A percentile compares a stretch with the other conserved stretches of the same genome.
Evolutionary conservation across 2,888 invertebrate genomes (phyloP).

Genomic region (Polymixis flavicincta): DNA sequence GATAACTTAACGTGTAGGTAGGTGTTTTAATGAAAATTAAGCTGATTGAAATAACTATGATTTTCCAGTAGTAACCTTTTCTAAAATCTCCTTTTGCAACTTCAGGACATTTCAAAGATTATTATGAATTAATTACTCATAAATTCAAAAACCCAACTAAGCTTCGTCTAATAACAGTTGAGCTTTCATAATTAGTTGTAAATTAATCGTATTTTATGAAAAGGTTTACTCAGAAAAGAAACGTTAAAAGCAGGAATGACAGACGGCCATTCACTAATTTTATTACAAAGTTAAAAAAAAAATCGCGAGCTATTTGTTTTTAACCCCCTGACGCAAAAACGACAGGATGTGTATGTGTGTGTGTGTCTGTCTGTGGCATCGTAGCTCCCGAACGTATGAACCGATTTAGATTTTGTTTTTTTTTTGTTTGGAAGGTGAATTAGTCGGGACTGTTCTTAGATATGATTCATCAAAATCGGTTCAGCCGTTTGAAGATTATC

Average conservation of each 20-base stretch:
- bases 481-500: no score
- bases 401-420: no score
- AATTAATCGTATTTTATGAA: conserved; percentile 43
- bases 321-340: no score
- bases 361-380: no score
- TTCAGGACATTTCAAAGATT: conserved; percentile 1
- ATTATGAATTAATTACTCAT: conserved; percentile 20
- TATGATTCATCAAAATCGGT: no score
- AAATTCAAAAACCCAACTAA: conserved; percentile 25
- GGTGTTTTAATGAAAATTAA: no score
- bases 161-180: conserved; percentile 29
- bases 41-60: neutral
- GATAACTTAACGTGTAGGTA: conserved; percentile 30
- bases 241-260: conserved; percentile 7
- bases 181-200: conserved; percentile 47
- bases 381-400: no score
- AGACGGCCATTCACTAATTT: conserved; percentile 6
- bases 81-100: neutral
- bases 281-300: conserved; percentile 12
- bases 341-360: no score
- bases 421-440: no score
- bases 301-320: conserved; percentile 8
- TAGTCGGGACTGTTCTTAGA: no score
- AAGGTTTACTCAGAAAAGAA: conserved; percentile 26
- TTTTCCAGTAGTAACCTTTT: conserved; percentile 1